Evolutionary conservation across 2,797 vertebrate species (phyloP).

Genomic region (Malacoctenus gilli): DNA sequence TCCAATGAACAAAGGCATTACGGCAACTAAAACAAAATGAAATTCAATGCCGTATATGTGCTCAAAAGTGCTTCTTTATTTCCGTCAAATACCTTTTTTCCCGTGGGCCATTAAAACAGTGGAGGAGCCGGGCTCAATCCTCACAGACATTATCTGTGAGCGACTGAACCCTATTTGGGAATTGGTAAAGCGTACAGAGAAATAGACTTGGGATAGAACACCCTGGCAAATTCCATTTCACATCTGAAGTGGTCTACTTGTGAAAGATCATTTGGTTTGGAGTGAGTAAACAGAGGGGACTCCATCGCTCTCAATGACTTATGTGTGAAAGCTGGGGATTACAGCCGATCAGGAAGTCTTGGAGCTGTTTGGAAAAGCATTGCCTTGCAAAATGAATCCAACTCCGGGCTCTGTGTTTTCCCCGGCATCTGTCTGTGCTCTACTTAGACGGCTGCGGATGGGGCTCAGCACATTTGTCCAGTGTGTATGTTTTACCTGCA

Average conservation of each 20-base stretch:
- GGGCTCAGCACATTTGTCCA: slow-evolving; percentile 9
- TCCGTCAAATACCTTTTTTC: slow-evolving; percentile 85
- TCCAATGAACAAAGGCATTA: slow-evolving; percentile 89
- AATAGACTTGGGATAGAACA: slow-evolving; percentile 92
- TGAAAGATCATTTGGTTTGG: slow-evolving; percentile 98
- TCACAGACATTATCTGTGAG: slow-evolving; percentile 93
- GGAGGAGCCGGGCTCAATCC: slow-evolving; percentile 89
- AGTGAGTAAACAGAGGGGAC: slow-evolving; percentile 96
- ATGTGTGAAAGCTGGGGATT: slow-evolving; percentile 89
- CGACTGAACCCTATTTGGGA: slow-evolving; percentile 93
- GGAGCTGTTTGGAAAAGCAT: slow-evolving; percentile 90
- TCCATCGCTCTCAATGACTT: slow-evolving; percentile 97
- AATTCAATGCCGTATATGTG: slow-evolving; percentile 80
- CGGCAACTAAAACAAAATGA: slow-evolving; percentile 91
- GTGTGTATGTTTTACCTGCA: slow-evolving; percentile 4
- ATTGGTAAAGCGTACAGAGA: slow-evolving; percentile 92
- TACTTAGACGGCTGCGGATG: slow-evolving; percentile 17
- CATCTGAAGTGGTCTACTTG: slow-evolving; percentile 97
- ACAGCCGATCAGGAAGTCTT: slow-evolving; percentile 91
- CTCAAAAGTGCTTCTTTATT: slow-evolving; percentile 88
- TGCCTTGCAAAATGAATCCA: slow-evolving; percentile 77
- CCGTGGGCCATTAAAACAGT: slow-evolving; percentile 87
- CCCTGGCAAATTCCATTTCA: slow-evolving; percentile 96
- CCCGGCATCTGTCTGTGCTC: slow-evolving; percentile 37
- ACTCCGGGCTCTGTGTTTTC: slow-evolving; percentile 45